These are phyloP conservation scores for Drosophila subobscura DNA, from an alignment of 1,140 invertebrate genomes.

Conservation along the genomic window DNA sequence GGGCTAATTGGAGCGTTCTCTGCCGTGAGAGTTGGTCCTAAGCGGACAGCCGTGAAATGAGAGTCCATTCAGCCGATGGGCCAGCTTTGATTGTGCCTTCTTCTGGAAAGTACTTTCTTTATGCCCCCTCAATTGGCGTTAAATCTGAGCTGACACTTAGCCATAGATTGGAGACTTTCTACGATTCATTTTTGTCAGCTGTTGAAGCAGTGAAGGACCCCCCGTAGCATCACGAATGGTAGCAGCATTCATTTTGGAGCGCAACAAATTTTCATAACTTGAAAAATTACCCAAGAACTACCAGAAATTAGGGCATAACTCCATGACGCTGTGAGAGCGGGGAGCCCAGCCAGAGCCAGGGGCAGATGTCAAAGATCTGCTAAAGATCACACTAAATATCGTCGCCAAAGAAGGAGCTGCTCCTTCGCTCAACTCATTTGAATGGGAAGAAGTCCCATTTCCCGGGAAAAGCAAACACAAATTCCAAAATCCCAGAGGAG, in stretches of 20 bases:
- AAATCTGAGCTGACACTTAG: slow-evolving; percentile 62
- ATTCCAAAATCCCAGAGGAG: slow-evolving; percentile 61
- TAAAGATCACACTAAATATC: slow-evolving; percentile 56
- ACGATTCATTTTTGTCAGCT: slow-evolving; percentile 6
- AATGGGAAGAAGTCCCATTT: slow-evolving; percentile 53
- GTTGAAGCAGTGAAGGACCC: slow-evolving; percentile 1
- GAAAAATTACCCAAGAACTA: slow-evolving; percentile 61
- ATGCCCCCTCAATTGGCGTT: slow-evolving; percentile 63
- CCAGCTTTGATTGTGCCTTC: slow-evolving; percentile 23
- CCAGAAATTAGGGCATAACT: slow-evolving; percentile 66
- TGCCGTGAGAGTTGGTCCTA: slow-evolving; percentile 11
- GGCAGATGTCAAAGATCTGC: slow-evolving; percentile 67
- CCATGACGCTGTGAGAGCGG: slow-evolving; percentile 32
- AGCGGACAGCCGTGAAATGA: slow-evolving; percentile 66
- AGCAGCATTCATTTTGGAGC: slow-evolving; percentile 11
- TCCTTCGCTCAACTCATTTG: slow-evolving; percentile 59
- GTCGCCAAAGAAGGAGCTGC: slow-evolving; percentile 26
- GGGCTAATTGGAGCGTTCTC: slow-evolving; percentile 66
- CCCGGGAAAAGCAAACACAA: slow-evolving; percentile 54
- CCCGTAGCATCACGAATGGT: background rate
- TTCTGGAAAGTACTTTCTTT: slow-evolving; percentile 22
- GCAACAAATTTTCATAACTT: slow-evolving; percentile 45
- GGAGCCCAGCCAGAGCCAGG: slow-evolving; percentile 3
- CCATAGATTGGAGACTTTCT: background rate
- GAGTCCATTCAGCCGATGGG: slow-evolving; percentile 33